Percentiles rank a stretch among this genome's conserved stretches.
These are phyloP conservation scores for Glaucidium brasilianum DNA, from an alignment of 2,113 vertebrate species.

Conservation along the genomic window DNA sequence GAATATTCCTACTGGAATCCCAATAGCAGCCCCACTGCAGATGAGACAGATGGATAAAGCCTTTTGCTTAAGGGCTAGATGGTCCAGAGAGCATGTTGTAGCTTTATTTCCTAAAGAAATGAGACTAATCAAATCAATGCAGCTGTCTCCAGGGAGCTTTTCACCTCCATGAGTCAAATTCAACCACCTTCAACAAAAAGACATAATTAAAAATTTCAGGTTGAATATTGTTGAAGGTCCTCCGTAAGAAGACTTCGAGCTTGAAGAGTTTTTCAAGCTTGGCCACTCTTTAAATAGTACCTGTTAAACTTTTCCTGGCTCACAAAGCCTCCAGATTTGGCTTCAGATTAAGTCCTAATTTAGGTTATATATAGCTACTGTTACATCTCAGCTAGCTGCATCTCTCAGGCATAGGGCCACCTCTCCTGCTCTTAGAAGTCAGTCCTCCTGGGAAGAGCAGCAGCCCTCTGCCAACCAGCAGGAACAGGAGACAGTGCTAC, in stretches of 20 bases:
- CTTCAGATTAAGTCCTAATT: background rate
- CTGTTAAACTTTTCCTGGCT: background rate
- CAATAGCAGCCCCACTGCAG: background rate
- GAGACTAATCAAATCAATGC: background rate
- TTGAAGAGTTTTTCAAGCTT: background rate
- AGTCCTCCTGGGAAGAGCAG: background rate
- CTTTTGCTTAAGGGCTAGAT: background rate
- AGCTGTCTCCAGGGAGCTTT: background rate
- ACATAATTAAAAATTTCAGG: background rate
- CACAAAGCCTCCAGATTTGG: background rate
- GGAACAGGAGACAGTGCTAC: background rate
- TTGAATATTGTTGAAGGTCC: background rate
- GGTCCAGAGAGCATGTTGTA: background rate
- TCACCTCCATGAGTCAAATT: background rate
- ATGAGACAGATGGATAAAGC: background rate
- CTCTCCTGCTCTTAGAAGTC: background rate
- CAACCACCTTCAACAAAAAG: background rate
- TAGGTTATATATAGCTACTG: background rate
- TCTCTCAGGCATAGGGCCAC: background rate
- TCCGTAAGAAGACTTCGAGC: background rate
- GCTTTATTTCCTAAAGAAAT: background rate
- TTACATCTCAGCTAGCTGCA: background rate
- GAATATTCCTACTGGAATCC: background rate
- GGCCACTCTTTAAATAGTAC: background rate
- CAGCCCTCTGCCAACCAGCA: background rate